phyloP scores from a whole-genome alignment of 2,113 vertebrate genomes.

The Astur gentilis region DNA sequence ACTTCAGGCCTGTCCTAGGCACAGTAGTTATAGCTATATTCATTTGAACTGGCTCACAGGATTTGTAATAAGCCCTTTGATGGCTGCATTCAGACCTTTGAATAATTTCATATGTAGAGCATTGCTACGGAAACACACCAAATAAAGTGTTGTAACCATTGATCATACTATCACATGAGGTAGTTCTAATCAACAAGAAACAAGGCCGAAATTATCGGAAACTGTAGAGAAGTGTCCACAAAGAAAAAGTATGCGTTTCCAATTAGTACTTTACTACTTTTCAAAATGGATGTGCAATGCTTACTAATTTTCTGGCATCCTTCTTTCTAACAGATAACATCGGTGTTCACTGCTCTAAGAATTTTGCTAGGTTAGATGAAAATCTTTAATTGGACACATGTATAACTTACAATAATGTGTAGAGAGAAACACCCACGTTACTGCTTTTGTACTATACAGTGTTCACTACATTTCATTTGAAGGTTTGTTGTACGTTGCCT shows the following conservation, averaged over 20 bases:
- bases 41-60: neutral
- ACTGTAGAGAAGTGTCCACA: neutral
- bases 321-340: neutral
- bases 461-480: neutral
- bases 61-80: neutral
- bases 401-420: neutral
- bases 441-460: neutral
- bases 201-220: neutral
- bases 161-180: neutral
- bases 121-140: neutral
- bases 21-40: neutral
- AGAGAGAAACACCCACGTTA: neutral
- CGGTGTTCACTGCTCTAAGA: neutral
- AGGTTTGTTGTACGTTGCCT: neutral
- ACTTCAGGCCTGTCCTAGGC: neutral
- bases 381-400: neutral
- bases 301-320: neutral
- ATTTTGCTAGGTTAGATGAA: neutral
- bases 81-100: neutral
- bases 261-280: neutral
- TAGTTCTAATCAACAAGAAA: neutral
- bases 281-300: neutral
- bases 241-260: neutral
- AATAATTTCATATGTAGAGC: neutral
- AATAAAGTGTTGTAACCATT: neutral